These are phyloP conservation scores for Danio albolineatus DNA, from an alignment of 2,797 vertebrate genomes.

Conservation along the genomic window DNA sequence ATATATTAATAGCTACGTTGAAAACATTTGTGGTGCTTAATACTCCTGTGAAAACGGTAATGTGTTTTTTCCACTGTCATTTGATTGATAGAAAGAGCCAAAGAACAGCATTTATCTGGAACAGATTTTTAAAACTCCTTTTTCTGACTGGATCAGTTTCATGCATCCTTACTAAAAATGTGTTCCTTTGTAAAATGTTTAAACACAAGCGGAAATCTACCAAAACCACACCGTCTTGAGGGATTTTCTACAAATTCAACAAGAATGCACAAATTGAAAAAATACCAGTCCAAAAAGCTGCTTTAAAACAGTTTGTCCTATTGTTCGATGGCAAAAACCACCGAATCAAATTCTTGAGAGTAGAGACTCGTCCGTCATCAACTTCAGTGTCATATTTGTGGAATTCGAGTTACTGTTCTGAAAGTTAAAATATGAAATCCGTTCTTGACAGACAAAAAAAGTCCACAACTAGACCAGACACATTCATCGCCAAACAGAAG, in stretches of 20 bases:
- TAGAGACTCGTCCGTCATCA: conserved; percentile 19
- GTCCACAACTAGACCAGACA: conserved; percentile 37
- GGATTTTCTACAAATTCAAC: conserved; percentile 24
- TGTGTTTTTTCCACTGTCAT: not conserved
- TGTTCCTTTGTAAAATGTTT: not conserved
- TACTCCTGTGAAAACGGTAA: not conserved
- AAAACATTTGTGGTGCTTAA: not conserved
- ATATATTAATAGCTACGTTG: not conserved
- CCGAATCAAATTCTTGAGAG: conserved; percentile 28
- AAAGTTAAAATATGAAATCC: conserved; percentile 50
- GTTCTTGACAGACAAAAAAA: conserved; percentile 29
- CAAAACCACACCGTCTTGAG: not conserved
- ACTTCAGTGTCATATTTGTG: conserved; percentile 18
- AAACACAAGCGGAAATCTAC: not conserved
- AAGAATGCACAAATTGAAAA: not conserved
- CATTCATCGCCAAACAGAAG: conserved; percentile 29
- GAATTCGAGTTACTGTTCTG: conserved; percentile 21
- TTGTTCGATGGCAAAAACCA: conserved; percentile 22
- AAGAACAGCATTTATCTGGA: not conserved
- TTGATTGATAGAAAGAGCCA: not conserved
- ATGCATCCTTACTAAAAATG: not conserved
- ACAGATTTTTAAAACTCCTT: not conserved
- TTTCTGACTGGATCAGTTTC: not conserved
- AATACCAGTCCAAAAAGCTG: not conserved
- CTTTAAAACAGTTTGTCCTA: conserved; percentile 17